Evolutionary conservation across 2,113 vertebrate species (phyloP), one percentile per base, ranked within the genome.

Genomic region (Halcyon malimbica): DNA sequence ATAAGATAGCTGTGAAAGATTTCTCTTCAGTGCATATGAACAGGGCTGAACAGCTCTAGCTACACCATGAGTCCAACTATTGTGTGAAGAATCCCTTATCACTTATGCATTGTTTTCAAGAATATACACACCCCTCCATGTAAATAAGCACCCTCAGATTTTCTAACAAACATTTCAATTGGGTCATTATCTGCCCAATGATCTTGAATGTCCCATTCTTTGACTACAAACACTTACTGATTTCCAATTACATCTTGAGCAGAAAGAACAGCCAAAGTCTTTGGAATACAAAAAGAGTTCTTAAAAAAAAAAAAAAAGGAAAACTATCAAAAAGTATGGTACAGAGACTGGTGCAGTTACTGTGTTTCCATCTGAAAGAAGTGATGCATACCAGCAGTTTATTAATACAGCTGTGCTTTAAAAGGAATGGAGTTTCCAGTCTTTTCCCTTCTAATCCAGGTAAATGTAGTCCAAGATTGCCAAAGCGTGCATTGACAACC

Each of bases 371-470:
- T 94, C 67, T 88, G 88, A 79, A 90, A 96, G 79, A 91, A 3
- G 21, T 86, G 87, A 96, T 65, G 83, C 50, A 95, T 64, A 60
- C 70, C 92, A 94, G 37, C 83, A 94, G 70, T 60, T 64, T 65
- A 89, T 54, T 87, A 83, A 54, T 35, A 93, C 26, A 93, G 85
- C 59, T 95, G 95, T 96, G 83, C 92, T 94, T 82, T 93, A 60
- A 93, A 86, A 89, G 91, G 96, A 96, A 94, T 51, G 91, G 69
- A 23, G 76, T 91, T 99, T 99, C 99, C 99, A 99, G 99, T 99
- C 99, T 99, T 98, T 99, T 99, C 99, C 99, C 99, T 99, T 99
- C 98, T 98, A 98, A 94, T 97, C 98, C 98, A 98, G 97, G 97
- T 96, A 93, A 98, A 90, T 96, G 96, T 46, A 97, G 98, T 97